phyloP scores from a whole-genome alignment of 2,888 invertebrate species.

The Desoria tigrina region DNA sequence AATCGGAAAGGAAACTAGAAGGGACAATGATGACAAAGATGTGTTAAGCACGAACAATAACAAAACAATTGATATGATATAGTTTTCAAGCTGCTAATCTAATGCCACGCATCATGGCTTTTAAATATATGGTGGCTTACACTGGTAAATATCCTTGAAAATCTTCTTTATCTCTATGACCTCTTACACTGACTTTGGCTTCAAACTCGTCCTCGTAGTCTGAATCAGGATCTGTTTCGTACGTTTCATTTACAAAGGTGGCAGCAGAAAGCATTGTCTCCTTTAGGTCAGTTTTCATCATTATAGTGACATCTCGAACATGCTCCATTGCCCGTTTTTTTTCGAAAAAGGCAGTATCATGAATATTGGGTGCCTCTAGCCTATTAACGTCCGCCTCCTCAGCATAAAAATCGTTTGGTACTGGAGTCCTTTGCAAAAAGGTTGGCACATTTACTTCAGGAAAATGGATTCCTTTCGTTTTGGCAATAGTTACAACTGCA shows the following conservation, averaged over 20 bases:
- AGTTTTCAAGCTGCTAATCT: too few species aligned
- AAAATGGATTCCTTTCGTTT: background rate
- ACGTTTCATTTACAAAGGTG: background rate
- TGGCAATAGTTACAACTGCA: background rate
- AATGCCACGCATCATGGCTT: too few species aligned
- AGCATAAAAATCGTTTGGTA: background rate
- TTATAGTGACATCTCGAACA: background rate
- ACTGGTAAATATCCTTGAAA: constrained; percentile 7
- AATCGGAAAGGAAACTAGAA: too few species aligned
- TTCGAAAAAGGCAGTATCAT: background rate
- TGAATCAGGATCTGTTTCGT: constrained; percentile 12
- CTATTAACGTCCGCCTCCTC: background rate
- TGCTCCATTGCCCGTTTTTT: background rate
- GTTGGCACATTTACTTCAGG: background rate
- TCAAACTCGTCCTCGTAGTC: constrained; percentile 16
- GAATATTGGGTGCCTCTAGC: background rate
- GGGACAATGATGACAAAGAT: too few species aligned
- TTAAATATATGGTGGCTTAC: background rate
- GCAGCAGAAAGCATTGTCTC: background rate
- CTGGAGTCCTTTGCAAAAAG: background rate
- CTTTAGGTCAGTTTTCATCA: background rate
- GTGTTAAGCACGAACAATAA: too few species aligned
- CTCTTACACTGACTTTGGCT: background rate
- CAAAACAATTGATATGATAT: too few species aligned
- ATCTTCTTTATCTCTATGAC: background rate